These are phyloP conservation scores for Actinemys pallida DNA, from an alignment of 2,113 vertebrate species.

Conservation along the genomic window DNA sequence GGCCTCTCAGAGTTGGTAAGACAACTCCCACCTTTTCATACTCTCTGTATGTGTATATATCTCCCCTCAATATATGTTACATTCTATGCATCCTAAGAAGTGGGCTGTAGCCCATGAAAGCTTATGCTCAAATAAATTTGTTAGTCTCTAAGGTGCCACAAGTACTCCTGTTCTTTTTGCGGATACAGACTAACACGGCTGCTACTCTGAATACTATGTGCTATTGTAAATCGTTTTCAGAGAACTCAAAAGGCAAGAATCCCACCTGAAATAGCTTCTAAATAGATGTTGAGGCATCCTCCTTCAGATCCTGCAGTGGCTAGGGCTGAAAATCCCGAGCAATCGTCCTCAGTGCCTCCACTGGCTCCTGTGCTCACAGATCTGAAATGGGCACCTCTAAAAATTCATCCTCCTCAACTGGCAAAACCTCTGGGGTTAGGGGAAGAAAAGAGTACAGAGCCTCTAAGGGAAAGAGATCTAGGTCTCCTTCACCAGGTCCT, in stretches of 20 bases:
- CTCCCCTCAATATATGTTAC: too few species aligned
- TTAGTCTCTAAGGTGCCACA: too few species aligned
- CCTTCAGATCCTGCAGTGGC: not conserved
- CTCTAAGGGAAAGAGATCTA: not conserved
- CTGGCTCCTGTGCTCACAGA: not conserved
- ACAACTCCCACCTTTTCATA: too few species aligned
- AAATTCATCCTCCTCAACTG: not conserved
- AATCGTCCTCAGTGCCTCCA: not conserved
- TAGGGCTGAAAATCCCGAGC: not conserved
- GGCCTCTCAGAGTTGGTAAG: too few species aligned
- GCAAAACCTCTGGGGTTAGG: not conserved
- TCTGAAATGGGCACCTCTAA: not conserved
- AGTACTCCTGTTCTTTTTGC: too few species aligned
- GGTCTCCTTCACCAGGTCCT: not conserved
- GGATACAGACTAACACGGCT: too few species aligned
- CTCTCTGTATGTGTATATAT: too few species aligned
- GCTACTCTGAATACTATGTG: not conserved
- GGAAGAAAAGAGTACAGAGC: not conserved
- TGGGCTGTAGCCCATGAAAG: too few species aligned
- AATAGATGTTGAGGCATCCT: not conserved
- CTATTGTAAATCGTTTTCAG: not conserved
- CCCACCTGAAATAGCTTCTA: not conserved
- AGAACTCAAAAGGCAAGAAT: not conserved
- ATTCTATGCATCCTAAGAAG: too few species aligned
- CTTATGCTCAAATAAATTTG: too few species aligned